Evolutionary conservation across 35 echinoderm and acorn worm genomes (phyloP).

Genomic region (Eucidaris tribuloides): DNA sequence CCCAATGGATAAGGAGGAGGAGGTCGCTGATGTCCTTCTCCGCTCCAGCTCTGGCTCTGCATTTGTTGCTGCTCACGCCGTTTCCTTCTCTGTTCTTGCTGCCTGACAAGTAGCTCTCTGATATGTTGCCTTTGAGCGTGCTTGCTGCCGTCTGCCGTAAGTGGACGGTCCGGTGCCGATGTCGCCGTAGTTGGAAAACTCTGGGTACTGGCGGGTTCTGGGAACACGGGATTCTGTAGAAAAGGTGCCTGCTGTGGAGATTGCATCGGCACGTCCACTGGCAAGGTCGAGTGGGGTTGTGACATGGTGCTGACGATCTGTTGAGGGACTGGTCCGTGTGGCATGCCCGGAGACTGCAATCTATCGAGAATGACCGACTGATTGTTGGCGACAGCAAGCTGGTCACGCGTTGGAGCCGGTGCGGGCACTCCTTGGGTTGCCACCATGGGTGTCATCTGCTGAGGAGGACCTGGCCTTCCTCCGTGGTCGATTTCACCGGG

Average conservation of each 20-base stretch:
- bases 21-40: slow-evolving; percentile 61
- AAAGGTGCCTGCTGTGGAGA: slow-evolving; percentile 27
- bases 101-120: slow-evolving; percentile 57
- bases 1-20: slow-evolving; percentile 89
- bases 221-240: background rate
- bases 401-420: background rate
- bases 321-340: slow-evolving; percentile 59
- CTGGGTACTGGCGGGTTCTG: background rate
- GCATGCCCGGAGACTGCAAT: slow-evolving; percentile 31
- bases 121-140: slow-evolving; percentile 64
- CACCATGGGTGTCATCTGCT: slow-evolving; percentile 5
- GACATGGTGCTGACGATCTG: slow-evolving; percentile 46
- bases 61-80: slow-evolving; percentile 35
- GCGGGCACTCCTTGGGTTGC: slow-evolving; percentile 1
- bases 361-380: slow-evolving; percentile 24
- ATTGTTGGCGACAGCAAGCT: slow-evolving; percentile 10
- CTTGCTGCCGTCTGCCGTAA: slow-evolving; percentile 35
- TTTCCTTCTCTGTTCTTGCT: slow-evolving; percentile 49
- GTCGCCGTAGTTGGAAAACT: slow-evolving; percentile 21
- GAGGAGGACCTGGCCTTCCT: background rate
- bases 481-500: background rate
- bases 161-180: background rate
- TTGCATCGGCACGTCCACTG: slow-evolving; percentile 33
- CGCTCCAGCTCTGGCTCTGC: slow-evolving; percentile 69
- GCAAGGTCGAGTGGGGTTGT: slow-evolving; percentile 20